Evolutionary conservation across 1,140 invertebrate species (phyloP).

Genomic region (Chymomyza costata): DNA sequence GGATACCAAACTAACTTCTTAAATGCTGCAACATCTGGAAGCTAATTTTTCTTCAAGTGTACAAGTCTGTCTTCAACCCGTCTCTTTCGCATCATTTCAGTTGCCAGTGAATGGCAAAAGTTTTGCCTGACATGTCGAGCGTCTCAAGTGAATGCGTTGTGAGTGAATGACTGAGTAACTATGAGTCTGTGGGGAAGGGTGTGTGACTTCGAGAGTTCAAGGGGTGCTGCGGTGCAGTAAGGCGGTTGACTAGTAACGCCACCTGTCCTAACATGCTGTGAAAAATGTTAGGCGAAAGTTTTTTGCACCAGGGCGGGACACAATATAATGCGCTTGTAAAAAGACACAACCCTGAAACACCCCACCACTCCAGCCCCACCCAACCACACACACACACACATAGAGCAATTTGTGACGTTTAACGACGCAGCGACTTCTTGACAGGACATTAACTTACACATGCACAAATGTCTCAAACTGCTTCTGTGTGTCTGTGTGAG

Average conservation of each 20-base stretch:
- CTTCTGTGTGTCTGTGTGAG: constrained; percentile 40
- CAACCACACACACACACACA: constrained; percentile 3
- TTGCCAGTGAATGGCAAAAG: constrained; percentile 17
- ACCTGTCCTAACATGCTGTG: no score
- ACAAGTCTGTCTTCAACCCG: no score
- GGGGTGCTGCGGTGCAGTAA: no score
- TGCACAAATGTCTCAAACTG: constrained; percentile 35
- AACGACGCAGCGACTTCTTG: constrained; percentile 69
- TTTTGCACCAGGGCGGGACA: constrained; percentile 16
- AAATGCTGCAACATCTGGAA: no score
- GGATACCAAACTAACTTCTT: no score
- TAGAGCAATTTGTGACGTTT: constrained; percentile 67
- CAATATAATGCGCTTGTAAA: constrained; percentile 56
- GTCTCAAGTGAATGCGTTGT: constrained; percentile 34
- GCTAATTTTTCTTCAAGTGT: no score
- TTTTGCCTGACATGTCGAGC: constrained; percentile 36
- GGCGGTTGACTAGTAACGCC: no score
- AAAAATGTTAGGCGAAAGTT: not conserved
- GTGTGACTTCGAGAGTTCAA: no score
- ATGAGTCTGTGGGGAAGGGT: no score
- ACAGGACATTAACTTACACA: constrained; percentile 68
- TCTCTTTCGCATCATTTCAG: constrained; percentile 7
- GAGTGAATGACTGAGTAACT: not conserved
- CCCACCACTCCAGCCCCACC: constrained; percentile 4
- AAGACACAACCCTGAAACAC: not conserved